Evolutionary conservation across 2,888 invertebrate genomes (phyloP), one percentile per base, ranked within the genome.

Genomic region (Keiferia lycopersicella): DNA sequence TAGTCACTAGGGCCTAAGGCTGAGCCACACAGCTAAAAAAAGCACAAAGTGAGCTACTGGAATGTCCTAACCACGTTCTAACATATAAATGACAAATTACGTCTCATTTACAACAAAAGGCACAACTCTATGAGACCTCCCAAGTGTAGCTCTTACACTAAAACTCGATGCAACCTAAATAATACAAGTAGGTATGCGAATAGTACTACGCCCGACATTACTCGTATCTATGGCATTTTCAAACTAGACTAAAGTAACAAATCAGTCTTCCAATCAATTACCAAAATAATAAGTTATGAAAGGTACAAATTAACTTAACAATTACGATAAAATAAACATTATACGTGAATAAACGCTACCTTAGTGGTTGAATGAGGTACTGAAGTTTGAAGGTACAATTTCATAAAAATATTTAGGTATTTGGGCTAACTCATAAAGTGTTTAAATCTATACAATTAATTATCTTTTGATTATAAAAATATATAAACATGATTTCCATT

Each of bases 221-320:
- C 73, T 80, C 75, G 83, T 86, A 88, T 90, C 90, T 90, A 91
- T 91, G 91, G 91, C 91, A 91, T 91, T 89, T 84, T 87, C 87
- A 86, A 91, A 91, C 90, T 91, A 91, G 91, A 91, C 90, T 91
- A 91, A 81, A 89, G 83, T 90, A 91, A 91, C 88, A 87, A 90
- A 91, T 92, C 92, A 92, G 92, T 92, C 92, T 92, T 92, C 83
- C 80, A 87, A 84, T 83, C 70, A 84, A 88, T 84, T 88, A 89
- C 77, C 79, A 86, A 88, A 86, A 83, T 34, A 86, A 88, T 83
- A 86, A 83, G 81, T 82, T 83, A 82, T 77, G 75, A 77, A 77
- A 62, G 56, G 69, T 72, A 71, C 69, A 66, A 64, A 73, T 79
- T 82, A 84, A 82, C 84, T 83, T 83, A 80, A 73, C 67, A 73